Conservation (phyloP, 2,797 vertebrate genomes). For the Siniperca obscura region DNA sequence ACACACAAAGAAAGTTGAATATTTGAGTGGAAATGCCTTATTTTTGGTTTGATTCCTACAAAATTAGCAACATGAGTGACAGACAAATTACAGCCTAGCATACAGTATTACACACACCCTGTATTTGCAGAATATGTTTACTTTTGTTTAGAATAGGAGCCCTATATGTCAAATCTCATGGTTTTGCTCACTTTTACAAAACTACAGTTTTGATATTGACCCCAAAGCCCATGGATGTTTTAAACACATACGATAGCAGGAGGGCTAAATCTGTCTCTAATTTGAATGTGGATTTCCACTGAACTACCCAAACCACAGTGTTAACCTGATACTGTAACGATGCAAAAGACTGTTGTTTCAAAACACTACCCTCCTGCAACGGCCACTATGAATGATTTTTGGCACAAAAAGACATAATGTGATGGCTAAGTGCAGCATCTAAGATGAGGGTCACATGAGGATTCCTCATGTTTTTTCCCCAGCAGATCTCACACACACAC, state of each 20-base stretch:
- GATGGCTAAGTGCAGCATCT: not conserved
- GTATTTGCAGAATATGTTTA: constrained; percentile 27
- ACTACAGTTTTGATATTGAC: constrained; percentile 23
- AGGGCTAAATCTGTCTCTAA: constrained; percentile 13
- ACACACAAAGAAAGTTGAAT: constrained; percentile 14
- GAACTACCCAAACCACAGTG: constrained; percentile 35
- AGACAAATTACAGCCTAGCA: constrained; percentile 30
- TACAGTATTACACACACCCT: constrained; percentile 49
- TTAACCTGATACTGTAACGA: constrained; percentile 34
- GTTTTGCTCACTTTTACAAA: constrained; percentile 25
- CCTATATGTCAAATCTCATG: constrained; percentile 34
- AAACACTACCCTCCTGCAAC: constrained; percentile 13
- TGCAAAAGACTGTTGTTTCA: constrained; percentile 24
- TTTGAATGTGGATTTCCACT: constrained; percentile 37
- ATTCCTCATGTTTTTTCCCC: not conserved
- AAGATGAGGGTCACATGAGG: not conserved
- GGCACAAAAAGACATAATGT: constrained; percentile 9
- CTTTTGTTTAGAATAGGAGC: constrained; percentile 31
- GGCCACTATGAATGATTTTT: constrained; percentile 11
- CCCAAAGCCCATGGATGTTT: constrained; percentile 5
- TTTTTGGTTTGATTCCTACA: constrained; percentile 16
- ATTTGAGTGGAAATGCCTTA: constrained; percentile 26
- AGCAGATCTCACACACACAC: constrained; percentile 14
- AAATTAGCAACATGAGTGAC: constrained; percentile 40
- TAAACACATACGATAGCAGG: not conserved